Base-by-base conservation (phyloP, 1,140 invertebrate genomes). In the Laupala kohalensis region DNA sequence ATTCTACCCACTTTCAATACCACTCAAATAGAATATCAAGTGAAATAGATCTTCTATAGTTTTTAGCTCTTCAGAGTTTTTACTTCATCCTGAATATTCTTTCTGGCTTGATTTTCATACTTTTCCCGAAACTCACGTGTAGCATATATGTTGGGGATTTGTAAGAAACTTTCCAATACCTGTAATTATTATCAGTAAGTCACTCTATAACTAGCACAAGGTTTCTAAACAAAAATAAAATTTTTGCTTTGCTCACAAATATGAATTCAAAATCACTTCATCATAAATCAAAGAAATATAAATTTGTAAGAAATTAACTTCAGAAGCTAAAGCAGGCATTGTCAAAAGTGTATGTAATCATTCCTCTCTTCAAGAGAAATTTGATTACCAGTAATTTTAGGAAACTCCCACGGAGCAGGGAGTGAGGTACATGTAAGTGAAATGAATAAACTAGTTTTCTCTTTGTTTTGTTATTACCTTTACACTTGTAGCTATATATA, bases 81-180 rank as follows among this genome's bases (percentile, higher is more conserved):
- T 66, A 88, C 84, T 79, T 88, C 87, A 72, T 79, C 77, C 75
- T 84, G 78, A 70, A 88, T 87, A 77, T 88, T 88, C 75, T 80
- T 78, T 73, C 87, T 77, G n/a, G 87, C 87, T 74, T 83, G 80
- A 13, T 81, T 77, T 78, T 88, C 87, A 75, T 82, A 86, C 73
- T 83, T 83, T 25, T 84, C 82, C 25, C 86, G 82, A 75, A 88
- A 87, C 74, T 83, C 81, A 75, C 84, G 81, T 4, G 87, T 88
- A 28, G 87, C 86, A 80, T 85, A 88, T 76, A 88, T 88, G 75
- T 88, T 88, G 64, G 87, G 87, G 71, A 88, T 86, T 77, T 85
- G 84, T 71, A 88, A 76, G 74, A 88, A 87, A 73, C 83, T 86
- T 77, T 86, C 84, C 62, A 88, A 77, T 67, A 88, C 83, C 86